phyloP scores from a whole-genome alignment of 2,888 invertebrate species.

The Cephonodes hylas region DNA sequence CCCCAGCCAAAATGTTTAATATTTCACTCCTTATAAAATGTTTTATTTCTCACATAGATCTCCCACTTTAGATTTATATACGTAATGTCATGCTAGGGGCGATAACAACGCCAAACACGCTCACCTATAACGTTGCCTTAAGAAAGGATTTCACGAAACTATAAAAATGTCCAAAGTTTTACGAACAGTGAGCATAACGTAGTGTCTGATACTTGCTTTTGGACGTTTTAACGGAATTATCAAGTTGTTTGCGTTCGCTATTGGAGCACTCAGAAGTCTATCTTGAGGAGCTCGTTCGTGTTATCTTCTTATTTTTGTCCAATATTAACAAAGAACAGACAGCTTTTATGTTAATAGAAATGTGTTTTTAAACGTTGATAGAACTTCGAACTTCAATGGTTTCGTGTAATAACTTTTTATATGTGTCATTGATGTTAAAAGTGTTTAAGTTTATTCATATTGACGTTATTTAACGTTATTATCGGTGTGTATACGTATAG shows the following conservation, averaged over 20 bases:
- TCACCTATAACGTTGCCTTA: constrained; percentile 41
- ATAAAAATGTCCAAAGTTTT: constrained; percentile 65
- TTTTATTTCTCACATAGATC: neutral
- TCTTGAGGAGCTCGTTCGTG: neutral
- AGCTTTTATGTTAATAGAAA: neutral
- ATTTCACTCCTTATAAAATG: too few relatives aligned
- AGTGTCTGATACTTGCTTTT: constrained; percentile 51
- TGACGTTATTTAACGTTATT: neutral
- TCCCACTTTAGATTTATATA: constrained; percentile 17
- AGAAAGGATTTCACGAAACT: constrained; percentile 47
- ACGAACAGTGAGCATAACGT: constrained; percentile 44
- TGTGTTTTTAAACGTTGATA: neutral
- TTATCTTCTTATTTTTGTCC: constrained; percentile 7
- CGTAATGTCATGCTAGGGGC: constrained; percentile 53
- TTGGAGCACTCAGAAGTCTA: constrained; percentile 4
- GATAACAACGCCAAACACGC: constrained; percentile 40
- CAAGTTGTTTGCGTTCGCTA: constrained; percentile 45
- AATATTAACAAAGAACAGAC: neutral
- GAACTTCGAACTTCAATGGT: neutral
- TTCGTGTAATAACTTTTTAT: neutral
- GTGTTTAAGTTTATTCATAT: neutral
- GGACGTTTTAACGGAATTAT: constrained; percentile 47
- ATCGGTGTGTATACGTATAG: too few relatives aligned
- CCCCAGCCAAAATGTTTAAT: too few relatives aligned
- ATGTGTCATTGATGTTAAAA: too few relatives aligned